These are phyloP conservation scores for Collichthys lucidus DNA, from an alignment of 2,113 vertebrate species.

Conservation along the genomic window DNA sequence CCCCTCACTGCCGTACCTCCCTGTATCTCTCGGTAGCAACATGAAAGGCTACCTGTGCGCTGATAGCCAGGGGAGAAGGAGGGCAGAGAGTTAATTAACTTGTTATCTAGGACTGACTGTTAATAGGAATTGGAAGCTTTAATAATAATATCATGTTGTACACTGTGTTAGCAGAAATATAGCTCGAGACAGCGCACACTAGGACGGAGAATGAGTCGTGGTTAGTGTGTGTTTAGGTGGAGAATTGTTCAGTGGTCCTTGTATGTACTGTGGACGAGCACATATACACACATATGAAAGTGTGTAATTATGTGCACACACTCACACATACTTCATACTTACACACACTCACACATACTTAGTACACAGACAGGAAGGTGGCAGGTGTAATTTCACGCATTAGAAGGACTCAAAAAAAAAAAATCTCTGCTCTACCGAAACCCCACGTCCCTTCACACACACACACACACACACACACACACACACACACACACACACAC, in stretches of 20 bases:
- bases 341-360: slow-evolving; percentile 21
- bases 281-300: slow-evolving; percentile 36
- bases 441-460: slow-evolving; percentile 43
- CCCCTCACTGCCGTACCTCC: slow-evolving; percentile 38
- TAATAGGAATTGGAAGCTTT: slow-evolving; percentile 82
- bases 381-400: slow-evolving; percentile 90
- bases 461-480: no score
- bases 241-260: slow-evolving; percentile 17
- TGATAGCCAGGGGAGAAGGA: slow-evolving; percentile 77
- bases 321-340: slow-evolving; percentile 11
- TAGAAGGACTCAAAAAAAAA: slow-evolving; percentile 70
- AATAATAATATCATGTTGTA: slow-evolving; percentile 67
- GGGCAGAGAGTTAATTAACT: slow-evolving; percentile 87
- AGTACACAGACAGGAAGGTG: slow-evolving; percentile 66
- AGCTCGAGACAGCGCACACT: slow-evolving; percentile 31
- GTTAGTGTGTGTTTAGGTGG: slow-evolving; percentile 1
- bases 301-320: slow-evolving; percentile 39
- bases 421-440: slow-evolving; percentile 53
- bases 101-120: slow-evolving; percentile 83
- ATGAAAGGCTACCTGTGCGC: slow-evolving; percentile 84
- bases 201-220: not conserved
- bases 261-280: slow-evolving; percentile 12
- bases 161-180: slow-evolving; percentile 54
- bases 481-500: no score
- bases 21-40: slow-evolving; percentile 70